Evolutionary conservation across 1,140 invertebrate species (phyloP).

Genomic region (Drosophila repleta): DNA sequence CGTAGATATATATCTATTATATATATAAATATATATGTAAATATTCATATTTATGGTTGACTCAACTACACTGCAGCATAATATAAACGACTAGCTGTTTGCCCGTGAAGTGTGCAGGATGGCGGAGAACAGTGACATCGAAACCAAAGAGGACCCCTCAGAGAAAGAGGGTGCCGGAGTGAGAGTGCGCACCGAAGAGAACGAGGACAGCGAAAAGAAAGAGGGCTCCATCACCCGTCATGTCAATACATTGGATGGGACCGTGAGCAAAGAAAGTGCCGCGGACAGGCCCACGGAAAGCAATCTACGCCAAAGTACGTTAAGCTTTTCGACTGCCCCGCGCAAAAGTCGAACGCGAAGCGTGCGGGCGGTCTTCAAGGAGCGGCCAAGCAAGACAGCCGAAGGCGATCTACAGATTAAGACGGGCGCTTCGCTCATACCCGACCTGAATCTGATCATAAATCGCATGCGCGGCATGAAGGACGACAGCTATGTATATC

Average conservation of each 20-base stretch:
- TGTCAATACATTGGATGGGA: no score
- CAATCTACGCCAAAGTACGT: no score
- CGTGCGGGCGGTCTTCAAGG: neutral
- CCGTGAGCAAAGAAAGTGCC: no score
- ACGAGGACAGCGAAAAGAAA: no score
- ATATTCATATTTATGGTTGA: neutral
- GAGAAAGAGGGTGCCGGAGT: no score
- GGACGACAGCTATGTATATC: conserved; percentile 87
- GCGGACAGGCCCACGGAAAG: no score
- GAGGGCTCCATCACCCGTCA: no score
- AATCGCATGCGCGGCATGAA: conserved; percentile 60
- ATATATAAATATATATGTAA: neutral
- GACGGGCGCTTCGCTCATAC: conserved; percentile 76
- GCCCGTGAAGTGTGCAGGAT: neutral
- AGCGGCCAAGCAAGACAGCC: neutral
- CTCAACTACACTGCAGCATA: conserved; percentile 1
- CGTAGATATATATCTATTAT: neutral
- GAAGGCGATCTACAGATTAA: conserved; percentile 45
- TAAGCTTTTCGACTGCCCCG: no score
- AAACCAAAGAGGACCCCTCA: no score
- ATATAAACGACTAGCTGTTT: neutral
- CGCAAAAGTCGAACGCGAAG: neutral
- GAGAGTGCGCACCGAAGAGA: no score
- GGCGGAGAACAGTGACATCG: no score
- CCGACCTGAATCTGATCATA: conserved; percentile 65